These are phyloP conservation scores for Macrotrachela quadricornifera DNA, from an alignment of 1,140 invertebrate genomes.

Conservation along the genomic window DNA sequence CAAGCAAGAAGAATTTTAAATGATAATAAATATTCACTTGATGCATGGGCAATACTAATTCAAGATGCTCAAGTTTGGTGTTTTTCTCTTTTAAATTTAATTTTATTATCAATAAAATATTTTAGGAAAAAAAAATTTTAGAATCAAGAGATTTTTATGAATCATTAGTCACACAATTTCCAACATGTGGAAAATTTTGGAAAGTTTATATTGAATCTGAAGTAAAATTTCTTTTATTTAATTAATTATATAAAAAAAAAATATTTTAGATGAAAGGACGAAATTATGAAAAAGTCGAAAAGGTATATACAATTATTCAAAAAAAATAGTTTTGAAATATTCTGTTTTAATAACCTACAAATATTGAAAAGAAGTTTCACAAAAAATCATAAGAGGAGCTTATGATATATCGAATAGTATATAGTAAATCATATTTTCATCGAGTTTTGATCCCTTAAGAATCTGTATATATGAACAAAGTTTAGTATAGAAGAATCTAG, in stretches of 20 bases:
- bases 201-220: constrained; percentile 98
- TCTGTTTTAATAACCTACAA: no score
- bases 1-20: no score
- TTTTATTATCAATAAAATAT: not conserved
- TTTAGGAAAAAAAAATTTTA: constrained; percentile 60
- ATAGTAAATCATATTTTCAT: no score
- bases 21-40: not conserved
- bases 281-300: constrained; percentile 9
- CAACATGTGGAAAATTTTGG: constrained; percentile 88
- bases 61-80: constrained; percentile 3
- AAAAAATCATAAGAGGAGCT: no score
- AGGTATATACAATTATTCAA: no score
- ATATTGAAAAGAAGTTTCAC: no score
- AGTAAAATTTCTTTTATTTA: constrained; percentile 32
- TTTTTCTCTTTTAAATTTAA: no score
- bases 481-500: no score
- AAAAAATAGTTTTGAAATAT: no score
- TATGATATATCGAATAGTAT: no score
- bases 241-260: not conserved
- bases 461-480: no score
- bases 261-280: not conserved
- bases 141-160: constrained; percentile 79
- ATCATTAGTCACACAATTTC: constrained; percentile 70
- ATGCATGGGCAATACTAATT: constrained; percentile 1
- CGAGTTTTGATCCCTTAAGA: no score